phyloP scores from a whole-genome alignment of 2,113 vertebrate species.

The Dinomys branickii region DNA sequence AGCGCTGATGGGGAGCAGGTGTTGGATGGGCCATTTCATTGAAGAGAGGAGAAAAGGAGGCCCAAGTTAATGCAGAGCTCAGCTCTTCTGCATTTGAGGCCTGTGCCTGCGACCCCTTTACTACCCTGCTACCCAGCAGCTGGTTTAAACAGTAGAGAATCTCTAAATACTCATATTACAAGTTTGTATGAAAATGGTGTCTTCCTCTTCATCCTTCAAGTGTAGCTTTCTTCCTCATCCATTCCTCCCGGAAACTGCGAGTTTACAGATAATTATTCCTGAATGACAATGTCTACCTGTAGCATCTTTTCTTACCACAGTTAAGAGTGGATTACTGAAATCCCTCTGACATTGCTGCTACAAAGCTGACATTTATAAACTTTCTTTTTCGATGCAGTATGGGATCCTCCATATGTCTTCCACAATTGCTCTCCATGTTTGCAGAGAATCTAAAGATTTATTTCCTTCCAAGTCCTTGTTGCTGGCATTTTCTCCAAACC shows the following conservation, averaged over 20 bases:
- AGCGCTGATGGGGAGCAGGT: not conserved
- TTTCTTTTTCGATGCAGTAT: slow-evolving; percentile 80
- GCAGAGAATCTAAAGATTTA: slow-evolving; percentile 80
- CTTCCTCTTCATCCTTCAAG: not conserved
- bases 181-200: not conserved
- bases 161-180: not conserved
- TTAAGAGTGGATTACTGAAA: slow-evolving; percentile 45
- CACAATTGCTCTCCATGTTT: slow-evolving; percentile 81
- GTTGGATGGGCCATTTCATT: fast-evolving
- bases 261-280: slow-evolving; percentile 38
- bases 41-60: not conserved
- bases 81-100: fast-evolving
- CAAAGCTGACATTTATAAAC: slow-evolving; percentile 81
- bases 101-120: not conserved
- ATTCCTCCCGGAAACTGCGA: not conserved
- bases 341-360: slow-evolving; percentile 70
- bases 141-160: not conserved
- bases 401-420: slow-evolving; percentile 84
- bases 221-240: not conserved
- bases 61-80: too few relatives aligned
- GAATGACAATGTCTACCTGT: not conserved
- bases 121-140: not conserved
- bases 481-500: slow-evolving; percentile 81
- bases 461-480: slow-evolving; percentile 82
- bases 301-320: not conserved